A percentile compares a stretch with the other conserved stretches of the same genome.
These are phyloP conservation scores for Euura saliciscinereae DNA, from an alignment of 1,140 invertebrate species.

Conservation along the genomic window DNA sequence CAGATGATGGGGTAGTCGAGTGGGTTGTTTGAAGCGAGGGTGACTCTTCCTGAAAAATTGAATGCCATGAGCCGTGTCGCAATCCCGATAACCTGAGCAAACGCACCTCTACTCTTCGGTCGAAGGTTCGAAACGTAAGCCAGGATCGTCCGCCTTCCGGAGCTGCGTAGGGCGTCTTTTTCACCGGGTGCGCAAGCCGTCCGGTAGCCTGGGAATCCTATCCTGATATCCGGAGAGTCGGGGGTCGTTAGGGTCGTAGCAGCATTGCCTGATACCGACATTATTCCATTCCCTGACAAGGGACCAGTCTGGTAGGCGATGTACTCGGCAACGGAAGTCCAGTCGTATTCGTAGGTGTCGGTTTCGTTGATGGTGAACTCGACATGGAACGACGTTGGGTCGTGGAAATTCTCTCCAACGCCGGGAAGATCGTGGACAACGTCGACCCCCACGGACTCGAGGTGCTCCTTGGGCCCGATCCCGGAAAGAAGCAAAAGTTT, in stretches of 20 bases:
- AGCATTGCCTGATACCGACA: slow-evolving; percentile 67
- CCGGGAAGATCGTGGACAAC: slow-evolving; percentile 69
- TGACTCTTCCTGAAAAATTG: slow-evolving; percentile 38
- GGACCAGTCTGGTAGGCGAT: slow-evolving; percentile 65
- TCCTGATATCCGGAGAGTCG: slow-evolving; percentile 68
- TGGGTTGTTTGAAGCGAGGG: slow-evolving; percentile 63
- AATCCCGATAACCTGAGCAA: slow-evolving; percentile 24
- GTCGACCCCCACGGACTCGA: slow-evolving; percentile 58
- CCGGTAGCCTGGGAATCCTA: slow-evolving; percentile 72
- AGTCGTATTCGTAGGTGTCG: slow-evolving; percentile 66
- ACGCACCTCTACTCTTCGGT: slow-evolving; percentile 61
- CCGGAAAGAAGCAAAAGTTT: slow-evolving; percentile 74
- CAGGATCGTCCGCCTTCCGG: slow-evolving; percentile 62
- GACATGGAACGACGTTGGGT: slow-evolving; percentile 70
- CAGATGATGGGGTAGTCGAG: slow-evolving; percentile 64
- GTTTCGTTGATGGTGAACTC: slow-evolving; percentile 59
- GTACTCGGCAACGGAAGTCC: slow-evolving; percentile 67
- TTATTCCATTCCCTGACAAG: slow-evolving; percentile 66
- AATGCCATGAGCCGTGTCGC: slow-evolving; percentile 60
- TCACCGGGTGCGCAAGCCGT: slow-evolving; percentile 67
- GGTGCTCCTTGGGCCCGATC: slow-evolving; percentile 69
- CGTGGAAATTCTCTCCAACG: slow-evolving; percentile 78
- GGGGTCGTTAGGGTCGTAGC: slow-evolving; percentile 64
- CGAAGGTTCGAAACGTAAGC: slow-evolving; percentile 59
- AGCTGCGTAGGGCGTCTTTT: slow-evolving; percentile 59